Evolutionary conservation across 2,113 vertebrate genomes (phyloP).

Genomic region (Tringa solitaria): DNA sequence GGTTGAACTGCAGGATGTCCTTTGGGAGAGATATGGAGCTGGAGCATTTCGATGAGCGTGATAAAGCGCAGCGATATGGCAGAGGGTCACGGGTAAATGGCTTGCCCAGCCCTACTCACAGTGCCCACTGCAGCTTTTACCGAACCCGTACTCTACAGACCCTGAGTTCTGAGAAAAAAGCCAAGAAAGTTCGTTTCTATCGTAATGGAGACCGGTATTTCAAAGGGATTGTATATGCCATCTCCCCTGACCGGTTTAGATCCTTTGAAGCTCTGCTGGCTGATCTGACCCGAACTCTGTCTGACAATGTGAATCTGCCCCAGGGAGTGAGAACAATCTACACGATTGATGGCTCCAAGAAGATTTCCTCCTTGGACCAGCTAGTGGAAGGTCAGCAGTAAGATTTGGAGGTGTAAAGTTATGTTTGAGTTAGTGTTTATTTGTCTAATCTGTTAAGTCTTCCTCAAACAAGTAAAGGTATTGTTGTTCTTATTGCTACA

Average conservation of each 20-base stretch:
- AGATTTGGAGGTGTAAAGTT: not conserved
- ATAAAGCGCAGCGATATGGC: conserved; percentile 91
- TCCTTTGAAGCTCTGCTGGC: conserved; percentile 94
- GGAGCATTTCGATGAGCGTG: conserved; percentile 97
- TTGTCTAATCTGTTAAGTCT: not conserved
- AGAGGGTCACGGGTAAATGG: conserved; percentile 90
- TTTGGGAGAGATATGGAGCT: conserved; percentile 89
- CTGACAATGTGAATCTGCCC: conserved; percentile 96
- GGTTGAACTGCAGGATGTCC: conserved; percentile 73
- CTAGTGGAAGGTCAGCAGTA: conserved; percentile 89
- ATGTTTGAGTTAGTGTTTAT: not conserved
- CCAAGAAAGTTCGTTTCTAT: conserved; percentile 98
- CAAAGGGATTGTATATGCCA: conserved; percentile 96
- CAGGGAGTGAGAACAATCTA: conserved; percentile 97
- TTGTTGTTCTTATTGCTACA: not conserved
- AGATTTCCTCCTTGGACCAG: conserved; percentile 89
- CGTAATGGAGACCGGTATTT: conserved; percentile 98
- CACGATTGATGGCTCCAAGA: conserved; percentile 86
- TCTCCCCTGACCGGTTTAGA: conserved; percentile 92
- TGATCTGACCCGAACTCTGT: conserved; percentile 93
- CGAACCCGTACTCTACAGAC: conserved; percentile 92
- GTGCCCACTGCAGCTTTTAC: conserved; percentile 98
- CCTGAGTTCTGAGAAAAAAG: conserved; percentile 94
- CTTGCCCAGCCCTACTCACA: conserved; percentile 96
- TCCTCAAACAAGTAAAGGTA: not conserved